Evolutionary conservation across 2,113 vertebrate species (phyloP).

Genomic region (Benitochromis conjunctus): DNA sequence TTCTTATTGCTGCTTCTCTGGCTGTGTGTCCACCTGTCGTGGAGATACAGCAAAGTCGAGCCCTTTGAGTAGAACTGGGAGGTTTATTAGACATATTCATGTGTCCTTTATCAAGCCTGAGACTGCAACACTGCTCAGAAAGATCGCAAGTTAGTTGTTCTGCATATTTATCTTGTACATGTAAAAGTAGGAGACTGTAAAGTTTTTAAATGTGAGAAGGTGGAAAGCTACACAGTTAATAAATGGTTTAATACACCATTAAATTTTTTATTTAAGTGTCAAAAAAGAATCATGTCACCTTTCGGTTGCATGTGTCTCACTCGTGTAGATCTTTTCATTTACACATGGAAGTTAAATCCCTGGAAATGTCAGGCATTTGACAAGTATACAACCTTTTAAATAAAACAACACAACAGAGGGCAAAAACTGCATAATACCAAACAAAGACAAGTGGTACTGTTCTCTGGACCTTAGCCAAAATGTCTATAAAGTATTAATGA

Average conservation of each 20-base stretch:
- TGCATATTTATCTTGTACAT: background rate
- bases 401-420: background rate
- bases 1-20: background rate
- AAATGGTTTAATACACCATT: background rate
- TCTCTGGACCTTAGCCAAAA: background rate
- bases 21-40: background rate
- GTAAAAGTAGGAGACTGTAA: background rate
- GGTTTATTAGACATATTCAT: background rate
- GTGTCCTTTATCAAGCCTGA: background rate
- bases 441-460: background rate
- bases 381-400: background rate
- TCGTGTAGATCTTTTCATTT: background rate
- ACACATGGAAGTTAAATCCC: background rate
- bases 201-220: background rate
- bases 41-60: background rate
- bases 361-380: background rate
- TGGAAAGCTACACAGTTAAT: background rate
- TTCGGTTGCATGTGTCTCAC: background rate
- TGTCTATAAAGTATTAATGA: background rate
- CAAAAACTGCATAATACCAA: background rate
- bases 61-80: background rate
- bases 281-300: background rate
- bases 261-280: background rate
- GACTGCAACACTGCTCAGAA: background rate
- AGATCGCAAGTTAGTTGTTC: background rate